These are phyloP conservation scores for Drosophila persimilis DNA, from an alignment of 1,140 invertebrate genomes.

Conservation along the genomic window DNA sequence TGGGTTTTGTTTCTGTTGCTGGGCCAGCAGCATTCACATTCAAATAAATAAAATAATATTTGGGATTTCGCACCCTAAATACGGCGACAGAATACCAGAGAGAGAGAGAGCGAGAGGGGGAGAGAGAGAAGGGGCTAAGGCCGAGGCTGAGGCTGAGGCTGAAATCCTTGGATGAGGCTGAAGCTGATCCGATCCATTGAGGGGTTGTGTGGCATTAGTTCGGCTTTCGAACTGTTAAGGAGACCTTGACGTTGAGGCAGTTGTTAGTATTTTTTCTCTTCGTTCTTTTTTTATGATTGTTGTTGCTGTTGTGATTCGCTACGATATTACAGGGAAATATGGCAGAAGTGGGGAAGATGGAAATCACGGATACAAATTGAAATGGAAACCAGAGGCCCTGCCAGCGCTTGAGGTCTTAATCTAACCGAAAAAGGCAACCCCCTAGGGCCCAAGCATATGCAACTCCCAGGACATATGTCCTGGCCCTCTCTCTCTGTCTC, in stretches of 20 bases:
- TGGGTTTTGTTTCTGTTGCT: constrained; percentile 59
- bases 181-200: neutral
- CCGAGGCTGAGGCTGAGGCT: neutral
- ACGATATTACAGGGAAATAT: constrained; percentile 55
- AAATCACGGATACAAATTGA: constrained; percentile 17
- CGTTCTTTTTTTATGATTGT: constrained; percentile 64
- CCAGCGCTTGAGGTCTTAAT: constrained; percentile 74
- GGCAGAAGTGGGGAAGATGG: constrained; percentile 1
- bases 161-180: neutral
- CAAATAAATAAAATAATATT: constrained; percentile 83
- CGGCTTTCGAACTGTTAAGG: constrained; percentile 69
- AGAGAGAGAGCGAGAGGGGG: neutral
- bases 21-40: constrained; percentile 60
- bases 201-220: constrained; percentile 62
- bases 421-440: constrained; percentile 79
- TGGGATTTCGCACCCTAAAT: constrained; percentile 79
- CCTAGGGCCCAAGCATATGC: constrained; percentile 61
- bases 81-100: constrained; percentile 13
- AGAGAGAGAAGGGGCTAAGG: neutral
- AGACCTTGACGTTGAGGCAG: constrained; percentile 61
- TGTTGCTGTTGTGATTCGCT: constrained; percentile 82
- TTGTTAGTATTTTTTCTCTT: constrained; percentile 63
- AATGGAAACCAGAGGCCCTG: constrained; percentile 56
- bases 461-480: constrained; percentile 64
- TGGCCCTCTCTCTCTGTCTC: neutral